Evolutionary conservation across 2,888 invertebrate species (phyloP).

Genomic region (Hirudinaria manillensis): DNA sequence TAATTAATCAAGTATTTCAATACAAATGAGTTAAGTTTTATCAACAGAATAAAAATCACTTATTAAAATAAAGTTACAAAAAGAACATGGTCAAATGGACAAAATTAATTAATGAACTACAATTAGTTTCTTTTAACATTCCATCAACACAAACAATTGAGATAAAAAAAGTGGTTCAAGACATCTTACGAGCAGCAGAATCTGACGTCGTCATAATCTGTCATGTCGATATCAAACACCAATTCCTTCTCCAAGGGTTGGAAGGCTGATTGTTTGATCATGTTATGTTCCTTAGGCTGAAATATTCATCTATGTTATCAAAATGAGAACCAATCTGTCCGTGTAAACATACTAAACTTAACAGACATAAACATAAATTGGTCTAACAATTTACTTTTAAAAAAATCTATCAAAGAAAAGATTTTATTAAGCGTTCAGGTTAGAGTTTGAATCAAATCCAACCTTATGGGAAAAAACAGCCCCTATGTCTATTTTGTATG

Average conservation of each 20-base stretch:
- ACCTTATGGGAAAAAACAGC: slow-evolving; percentile 66
- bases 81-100: not conserved
- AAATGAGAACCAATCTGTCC: not conserved
- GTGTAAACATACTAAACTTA: not conserved
- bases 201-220: slow-evolving; percentile 94
- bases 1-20: not conserved
- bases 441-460: slow-evolving; percentile 29
- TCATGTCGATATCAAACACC: slow-evolving; percentile 98
- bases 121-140: not conserved
- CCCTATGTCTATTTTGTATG: slow-evolving; percentile 93
- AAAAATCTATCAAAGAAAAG: not conserved
- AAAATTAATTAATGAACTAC: not conserved
- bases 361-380: not conserved
- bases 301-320: not conserved
- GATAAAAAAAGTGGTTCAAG: not conserved
- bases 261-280: slow-evolving; percentile 55
- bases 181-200: slow-evolving; percentile 65
- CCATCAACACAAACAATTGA: not conserved
- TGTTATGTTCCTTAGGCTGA: slow-evolving; percentile 52
- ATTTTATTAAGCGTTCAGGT: not conserved
- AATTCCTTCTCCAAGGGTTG: slow-evolving; percentile 75
- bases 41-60: not conserved
- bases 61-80: not conserved
- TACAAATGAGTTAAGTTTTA: not conserved
- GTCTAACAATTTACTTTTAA: not conserved